Evolutionary conservation across 2,888 invertebrate genomes (phyloP).

Genomic region (Mythimna ferrago): DNA sequence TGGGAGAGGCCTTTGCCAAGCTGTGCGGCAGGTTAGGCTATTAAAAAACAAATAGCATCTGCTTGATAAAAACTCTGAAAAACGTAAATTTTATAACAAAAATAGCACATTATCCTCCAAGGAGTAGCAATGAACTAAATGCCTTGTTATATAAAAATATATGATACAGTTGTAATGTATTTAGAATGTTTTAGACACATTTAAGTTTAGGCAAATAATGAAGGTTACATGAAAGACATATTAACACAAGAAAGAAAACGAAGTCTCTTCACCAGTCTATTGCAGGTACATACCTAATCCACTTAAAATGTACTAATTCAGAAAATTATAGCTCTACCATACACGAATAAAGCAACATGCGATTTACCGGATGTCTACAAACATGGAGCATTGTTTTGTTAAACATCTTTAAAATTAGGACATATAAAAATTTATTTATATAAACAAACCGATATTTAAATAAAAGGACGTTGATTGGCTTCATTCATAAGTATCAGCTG

Average conservation of each 20-base stretch:
- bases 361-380: constrained; percentile 2
- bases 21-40: too few relatives aligned
- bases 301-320: not conserved
- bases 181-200: not conserved
- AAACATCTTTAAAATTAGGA: not conserved
- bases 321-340: constrained; percentile 9
- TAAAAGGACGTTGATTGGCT: not conserved
- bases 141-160: not conserved
- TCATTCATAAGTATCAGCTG: not conserved
- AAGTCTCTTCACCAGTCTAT: not conserved
- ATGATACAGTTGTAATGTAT: too few relatives aligned
- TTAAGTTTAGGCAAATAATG: not conserved
- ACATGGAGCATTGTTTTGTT: not conserved
- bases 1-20: too few relatives aligned
- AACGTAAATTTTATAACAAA: not conserved
- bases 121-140: not conserved
- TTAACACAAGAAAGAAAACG: not conserved
- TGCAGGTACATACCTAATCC: not conserved
- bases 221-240: not conserved
- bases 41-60: too few relatives aligned
- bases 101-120: not conserved
- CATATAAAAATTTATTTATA: not conserved
- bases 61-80: not conserved
- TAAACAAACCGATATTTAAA: not conserved
- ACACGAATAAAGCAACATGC: not conserved